A percentile compares a stretch with the other conserved stretches of the same genome.
phyloP scores from a whole-genome alignment of 2,113 vertebrate genomes.

The Thunnus maccoyii region DNA sequence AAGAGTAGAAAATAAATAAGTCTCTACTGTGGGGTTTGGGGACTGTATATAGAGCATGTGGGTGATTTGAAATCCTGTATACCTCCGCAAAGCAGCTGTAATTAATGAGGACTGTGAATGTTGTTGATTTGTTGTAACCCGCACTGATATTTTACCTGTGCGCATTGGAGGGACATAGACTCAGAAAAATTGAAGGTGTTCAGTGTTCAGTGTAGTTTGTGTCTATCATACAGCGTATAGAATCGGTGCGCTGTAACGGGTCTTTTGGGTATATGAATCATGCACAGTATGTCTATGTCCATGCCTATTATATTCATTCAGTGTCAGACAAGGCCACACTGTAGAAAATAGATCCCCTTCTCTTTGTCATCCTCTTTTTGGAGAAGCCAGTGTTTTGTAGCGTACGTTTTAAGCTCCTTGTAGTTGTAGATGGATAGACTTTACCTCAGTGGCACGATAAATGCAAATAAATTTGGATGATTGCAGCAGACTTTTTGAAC shows the following conservation, averaged over 20 bases:
- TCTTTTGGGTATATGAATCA: constrained; percentile 37
- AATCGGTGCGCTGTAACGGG: constrained; percentile 1
- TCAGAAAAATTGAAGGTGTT: constrained; percentile 15
- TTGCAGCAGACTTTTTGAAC: constrained; percentile 4
- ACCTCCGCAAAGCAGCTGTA: constrained; percentile 56
- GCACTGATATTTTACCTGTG: constrained; percentile 16
- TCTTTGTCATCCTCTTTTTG: constrained; percentile 17
- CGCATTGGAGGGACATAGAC: background rate
- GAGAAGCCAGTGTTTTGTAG: background rate
- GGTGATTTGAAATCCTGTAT: constrained; percentile 60
- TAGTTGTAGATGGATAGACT: background rate
- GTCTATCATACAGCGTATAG: background rate
- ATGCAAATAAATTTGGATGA: background rate
- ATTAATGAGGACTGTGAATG: constrained; percentile 69
- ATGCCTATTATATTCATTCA: constrained; percentile 16
- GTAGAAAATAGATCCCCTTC: constrained; percentile 23
- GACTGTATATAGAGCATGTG: constrained; percentile 59
- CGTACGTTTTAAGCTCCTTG: background rate
- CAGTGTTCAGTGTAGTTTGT: background rate
- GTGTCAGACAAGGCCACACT: constrained; percentile 12
- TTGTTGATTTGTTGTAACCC: constrained; percentile 63
- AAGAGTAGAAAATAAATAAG: constrained; percentile 76
- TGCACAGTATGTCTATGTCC: constrained; percentile 10
- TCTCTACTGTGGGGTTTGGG: constrained; percentile 55
- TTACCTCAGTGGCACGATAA: background rate